Base-by-base conservation (phyloP, 1,140 invertebrate genomes). In the Akabosia matsudoensis region DNA sequence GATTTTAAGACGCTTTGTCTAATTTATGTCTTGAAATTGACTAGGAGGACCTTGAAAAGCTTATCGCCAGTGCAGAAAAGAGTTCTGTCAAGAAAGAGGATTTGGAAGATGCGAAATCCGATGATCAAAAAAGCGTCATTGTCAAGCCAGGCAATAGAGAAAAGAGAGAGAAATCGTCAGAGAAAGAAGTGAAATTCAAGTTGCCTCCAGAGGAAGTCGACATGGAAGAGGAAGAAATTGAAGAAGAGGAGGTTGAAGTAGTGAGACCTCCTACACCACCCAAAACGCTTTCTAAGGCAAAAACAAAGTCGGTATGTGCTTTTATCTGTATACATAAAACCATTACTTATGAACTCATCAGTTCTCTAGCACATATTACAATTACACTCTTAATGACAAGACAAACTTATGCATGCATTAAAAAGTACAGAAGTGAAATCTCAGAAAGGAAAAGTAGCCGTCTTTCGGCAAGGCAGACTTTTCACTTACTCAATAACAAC, bases 111-210 rank as follows among this genome's bases (percentile, higher is more conserved):
- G 24, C 54, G 4, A 22, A 7, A 67, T 2, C 61, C 3, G 28
- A 13, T 30, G 3, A 24, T 4, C 7, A 67, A 67, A 67, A 7
- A 7, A 56, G 54, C 37, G 51, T 31, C 74, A 79, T 52, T 64
- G 74, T 7, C 61, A 76, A 13, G 14, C 73, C 3, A 34, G 74
- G n/a, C 74, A 76, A 45, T 3, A 70, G 56, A 73, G 76, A 76
- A 79, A 79, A 74, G 51, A 70, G 73, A 61, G 33, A 70, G 76
- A 34, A 33, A 54, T 45, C n/a, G 0, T 64, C 73, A 74, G 80
- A 79, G 1, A 71, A 79, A 52, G 77, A 79, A 37, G 37, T 72
- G 26, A 76, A 71, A 31, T 72, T 72, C 76, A 72, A 82, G 82
- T 73, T 80, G 79, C 70, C 70, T 22, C 82, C 79, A 70, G 70